Percentiles rank a stretch among this genome's conserved stretches.
Conservation (phyloP, 2,888 invertebrate species). For the Notodonta dromedarius region DNA sequence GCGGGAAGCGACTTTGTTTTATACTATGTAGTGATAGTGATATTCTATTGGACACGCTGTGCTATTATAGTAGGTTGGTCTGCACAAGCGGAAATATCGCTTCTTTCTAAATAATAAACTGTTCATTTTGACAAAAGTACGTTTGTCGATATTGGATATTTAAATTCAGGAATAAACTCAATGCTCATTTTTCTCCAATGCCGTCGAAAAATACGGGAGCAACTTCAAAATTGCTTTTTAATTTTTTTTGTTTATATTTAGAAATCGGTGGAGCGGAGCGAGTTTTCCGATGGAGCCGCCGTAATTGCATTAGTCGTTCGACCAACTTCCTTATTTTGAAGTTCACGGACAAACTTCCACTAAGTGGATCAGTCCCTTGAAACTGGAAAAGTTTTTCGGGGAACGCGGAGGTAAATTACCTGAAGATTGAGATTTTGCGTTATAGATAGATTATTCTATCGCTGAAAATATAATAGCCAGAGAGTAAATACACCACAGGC, state of each 20-base stretch:
- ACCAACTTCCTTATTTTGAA: conserved; percentile 60
- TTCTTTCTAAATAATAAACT: no score
- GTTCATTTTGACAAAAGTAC: no score
- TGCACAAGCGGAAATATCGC: no score
- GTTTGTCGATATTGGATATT: no score
- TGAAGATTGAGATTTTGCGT: conserved; percentile 19
- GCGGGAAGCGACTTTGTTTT: no score
- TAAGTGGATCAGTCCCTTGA: conserved; percentile 61
- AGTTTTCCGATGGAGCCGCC: conserved; percentile 44
- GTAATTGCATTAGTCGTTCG: conserved; percentile 62
- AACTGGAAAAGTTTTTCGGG: conserved; percentile 48
- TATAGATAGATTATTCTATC: neutral
- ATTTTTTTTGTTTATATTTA: conserved; percentile 45
- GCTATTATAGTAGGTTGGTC: no score
- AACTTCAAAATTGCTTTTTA: conserved; percentile 36
- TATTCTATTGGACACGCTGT: no score
- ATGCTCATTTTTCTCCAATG: conserved; percentile 4
- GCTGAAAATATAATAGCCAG: neutral
- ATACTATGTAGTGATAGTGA: no score
- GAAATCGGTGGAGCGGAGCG: conserved; percentile 30
- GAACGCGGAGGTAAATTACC: conserved; percentile 49
- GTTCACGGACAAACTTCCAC: conserved; percentile 54
- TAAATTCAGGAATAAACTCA: no score
- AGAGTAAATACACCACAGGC: no score
- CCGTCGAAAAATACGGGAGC: conserved; percentile 14